Base-by-base conservation (phyloP, 2,113 vertebrate species). In the Pantherophis guttatus region DNA sequence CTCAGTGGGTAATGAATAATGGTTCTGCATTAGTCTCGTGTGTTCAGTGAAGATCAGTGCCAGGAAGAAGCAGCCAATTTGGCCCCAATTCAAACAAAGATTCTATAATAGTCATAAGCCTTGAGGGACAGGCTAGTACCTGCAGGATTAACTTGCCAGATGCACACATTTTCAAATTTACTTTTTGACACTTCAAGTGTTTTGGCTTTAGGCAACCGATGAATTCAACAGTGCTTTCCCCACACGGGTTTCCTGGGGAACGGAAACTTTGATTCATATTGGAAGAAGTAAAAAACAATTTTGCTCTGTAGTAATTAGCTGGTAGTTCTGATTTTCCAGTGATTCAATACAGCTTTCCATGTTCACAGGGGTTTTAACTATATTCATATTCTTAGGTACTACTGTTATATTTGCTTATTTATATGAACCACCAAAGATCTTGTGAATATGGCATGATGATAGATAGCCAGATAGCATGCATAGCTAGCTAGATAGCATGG, bases 131-230 rank as follows among this genome's bases (percentile, higher is more conserved):
- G 48, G 65, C 48, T n/a, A 54, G 55, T 86, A 85, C 65, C 87
- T 89, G 87, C 87, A 93, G 91, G 90, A 89, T 91, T 93, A 91
- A 91, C 87, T 57, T 91, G 70, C 65, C 87, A 91, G 93, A 89
- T 93, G 93, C 86, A 85, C 65, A 91, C 65, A 86, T 62, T 91
- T 93, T 57, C 90, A 93, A 62, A 92, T 92, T 90, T 92, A 94
- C 75, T 92, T 86, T 86, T 94, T 90, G 87, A 87, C 81, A 86
- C 91, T 92, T 90, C 91, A 92, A 50, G 62, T 65, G 75, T 87
- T 86, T 86, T 94, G 50, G 70, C 57, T 86, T 54, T 90, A 86
- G 93, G 81, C 33, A 70, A 52, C 75, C 39, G 11, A 70, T 94
- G 93, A 94, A 90, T 86, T 65, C 39, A n/a, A 15, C 54, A 26